Base-by-base conservation (phyloP, 2,113 vertebrate genomes). In the Gallinago media region DNA sequence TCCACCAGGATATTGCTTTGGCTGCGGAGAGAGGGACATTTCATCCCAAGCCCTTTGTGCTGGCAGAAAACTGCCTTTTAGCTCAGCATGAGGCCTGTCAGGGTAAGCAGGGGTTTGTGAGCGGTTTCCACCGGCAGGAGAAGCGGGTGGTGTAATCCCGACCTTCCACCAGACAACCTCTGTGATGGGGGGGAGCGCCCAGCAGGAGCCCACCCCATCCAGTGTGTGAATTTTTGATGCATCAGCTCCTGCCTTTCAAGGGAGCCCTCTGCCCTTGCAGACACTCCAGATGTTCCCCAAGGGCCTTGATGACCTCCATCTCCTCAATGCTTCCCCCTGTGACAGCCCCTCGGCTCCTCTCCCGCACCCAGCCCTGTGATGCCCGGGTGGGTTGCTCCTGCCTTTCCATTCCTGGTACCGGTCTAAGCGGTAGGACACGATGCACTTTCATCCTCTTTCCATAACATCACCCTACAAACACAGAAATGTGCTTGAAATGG, bases 101-200 rank as follows among this genome's bases (percentile, higher is more conserved):
- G 61, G 12, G 52, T 63, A 20, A 75, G 38, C 47, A 85, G 31
- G 23, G 18, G 1, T 23, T 58, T 86, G 32, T 74, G 47, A 71
- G 50, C 0, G 0, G 12, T 61, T 96, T 72, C 34, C 17, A 23
- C 25, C 16, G 19, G 15, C 31, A 23, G 13, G 25, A 86, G 87
- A 85, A 74, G 47, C 3, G 31, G 22, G 8, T 42, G 50, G 4
- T 91, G 26, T 34, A 68, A 36, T 85, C 36, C 34, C 0, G 5
- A 3, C 27, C 19, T 94, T 90, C 42, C 40, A 32, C 75, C 34
- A 47, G 29, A 25, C 50, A 86, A 3, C 11, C 9, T 83, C 72
- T 18, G 15, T 7, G 34, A 12, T 16, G 1, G 3, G 0, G 2
- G 56, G 12, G 31, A 47, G 17, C 2, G 3, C 40, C 46, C 4